Percentiles rank a stretch among this genome's conserved stretches.
phyloP scores from a whole-genome alignment of 2,888 invertebrate species.

The Pecten maximus region DNA sequence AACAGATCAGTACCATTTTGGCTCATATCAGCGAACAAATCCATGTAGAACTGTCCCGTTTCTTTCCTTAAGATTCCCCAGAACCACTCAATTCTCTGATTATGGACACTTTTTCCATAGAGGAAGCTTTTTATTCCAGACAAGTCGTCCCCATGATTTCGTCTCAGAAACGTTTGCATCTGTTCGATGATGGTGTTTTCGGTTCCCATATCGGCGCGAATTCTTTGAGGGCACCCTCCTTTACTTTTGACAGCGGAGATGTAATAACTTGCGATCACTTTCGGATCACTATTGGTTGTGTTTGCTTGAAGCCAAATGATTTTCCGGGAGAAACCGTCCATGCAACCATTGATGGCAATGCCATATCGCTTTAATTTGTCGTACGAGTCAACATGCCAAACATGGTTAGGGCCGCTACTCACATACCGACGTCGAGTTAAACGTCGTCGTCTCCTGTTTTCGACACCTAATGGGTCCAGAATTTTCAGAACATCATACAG shows the following conservation, averaged over 20 bases:
- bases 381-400: constrained; percentile 64
- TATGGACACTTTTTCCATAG: too few species aligned
- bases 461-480: constrained; percentile 52
- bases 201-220: constrained; percentile 54
- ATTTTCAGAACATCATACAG: constrained; percentile 46
- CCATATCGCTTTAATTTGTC: constrained; percentile 66
- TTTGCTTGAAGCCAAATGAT: constrained; percentile 61
- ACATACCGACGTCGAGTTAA: constrained; percentile 55
- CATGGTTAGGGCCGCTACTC: constrained; percentile 56
- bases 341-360: constrained; percentile 62
- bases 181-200: too few species aligned
- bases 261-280: constrained; percentile 52
- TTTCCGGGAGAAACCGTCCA: constrained; percentile 60
- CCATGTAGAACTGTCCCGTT: too few species aligned
- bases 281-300: constrained; percentile 56
- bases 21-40: too few species aligned
- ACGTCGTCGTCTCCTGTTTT: too few species aligned
- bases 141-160: too few species aligned
- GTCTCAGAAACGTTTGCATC: too few species aligned
- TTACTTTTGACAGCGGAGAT: constrained; percentile 35
- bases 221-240: constrained; percentile 44
- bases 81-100: too few species aligned
- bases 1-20: too few species aligned
- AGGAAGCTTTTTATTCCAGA: too few species aligned
- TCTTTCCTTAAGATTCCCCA: too few species aligned